A percentile compares a stretch with the other conserved stretches of the same genome.
phyloP scores from a whole-genome alignment of 2,113 vertebrate species.

The Pungitius pungitius region DNA sequence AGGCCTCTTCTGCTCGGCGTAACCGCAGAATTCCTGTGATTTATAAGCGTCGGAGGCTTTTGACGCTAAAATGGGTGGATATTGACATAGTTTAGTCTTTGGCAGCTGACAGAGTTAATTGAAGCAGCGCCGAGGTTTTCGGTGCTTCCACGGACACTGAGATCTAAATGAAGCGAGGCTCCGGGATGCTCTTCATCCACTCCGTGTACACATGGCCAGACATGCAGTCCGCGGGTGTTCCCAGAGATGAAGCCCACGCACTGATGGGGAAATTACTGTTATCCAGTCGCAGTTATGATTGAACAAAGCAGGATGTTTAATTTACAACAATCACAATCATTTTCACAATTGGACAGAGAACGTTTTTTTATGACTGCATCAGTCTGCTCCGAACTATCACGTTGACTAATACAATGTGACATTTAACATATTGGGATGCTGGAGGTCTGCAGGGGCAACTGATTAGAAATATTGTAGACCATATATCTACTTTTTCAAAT shows the following conservation, averaged over 20 bases:
- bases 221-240: conserved; percentile 10
- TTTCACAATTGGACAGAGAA: neutral
- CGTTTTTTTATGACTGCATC: conserved; percentile 18
- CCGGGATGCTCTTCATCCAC: conserved; percentile 17
- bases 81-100: conserved; percentile 61
- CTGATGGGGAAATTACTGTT: neutral
- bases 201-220: conserved; percentile 3
- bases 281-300: neutral
- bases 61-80: conserved; percentile 42
- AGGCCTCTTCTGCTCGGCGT: neutral
- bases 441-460: conserved; percentile 5
- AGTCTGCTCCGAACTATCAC: conserved; percentile 17
- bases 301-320: neutral
- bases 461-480: neutral
- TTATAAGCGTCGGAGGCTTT: conserved; percentile 38
- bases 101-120: conserved; percentile 61
- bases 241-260: conserved; percentile 4
- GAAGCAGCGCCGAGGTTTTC: conserved; percentile 49
- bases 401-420: conserved; percentile 18
- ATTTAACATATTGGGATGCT: conserved; percentile 26
- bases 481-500: conserved; percentile 7
- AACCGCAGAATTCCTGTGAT: conserved; percentile 8
- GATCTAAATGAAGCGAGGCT: conserved; percentile 48
- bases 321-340: neutral
- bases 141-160: conserved; percentile 39